Evolutionary conservation across 2,797 vertebrate species (phyloP).

Genomic region (Merluccius polli): DNA sequence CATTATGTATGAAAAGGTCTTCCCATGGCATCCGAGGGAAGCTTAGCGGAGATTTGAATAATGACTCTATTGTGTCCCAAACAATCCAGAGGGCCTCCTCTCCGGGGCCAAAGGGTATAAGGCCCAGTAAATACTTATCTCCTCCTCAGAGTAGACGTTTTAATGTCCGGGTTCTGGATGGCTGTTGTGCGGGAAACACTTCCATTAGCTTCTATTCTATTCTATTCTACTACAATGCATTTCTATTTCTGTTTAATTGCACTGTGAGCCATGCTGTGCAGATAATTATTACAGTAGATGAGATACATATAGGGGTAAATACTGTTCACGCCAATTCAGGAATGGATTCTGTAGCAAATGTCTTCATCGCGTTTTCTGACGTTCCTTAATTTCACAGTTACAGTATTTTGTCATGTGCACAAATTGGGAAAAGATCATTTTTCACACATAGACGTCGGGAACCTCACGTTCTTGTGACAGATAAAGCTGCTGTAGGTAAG

Average conservation of each 20-base stretch:
- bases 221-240: neutral
- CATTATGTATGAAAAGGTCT: constrained; percentile 30
- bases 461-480: neutral
- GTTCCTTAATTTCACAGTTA: neutral
- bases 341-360: neutral
- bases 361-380: neutral
- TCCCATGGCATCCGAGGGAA: constrained; percentile 47
- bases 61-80: constrained; percentile 45
- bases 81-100: neutral
- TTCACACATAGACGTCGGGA: neutral
- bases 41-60: constrained; percentile 35
- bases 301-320: too few relatives aligned
- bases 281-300: neutral
- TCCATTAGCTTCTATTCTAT: constrained; percentile 1
- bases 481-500: neutral
- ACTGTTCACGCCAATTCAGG: neutral
- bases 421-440: too few relatives aligned
- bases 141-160: neutral
- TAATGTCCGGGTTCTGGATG: neutral
- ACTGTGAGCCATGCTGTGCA: neutral
- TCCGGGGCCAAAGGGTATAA: neutral
- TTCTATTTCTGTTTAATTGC: neutral
- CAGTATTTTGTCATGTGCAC: neutral
- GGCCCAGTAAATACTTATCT: neutral
- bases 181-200: neutral